Percentiles rank a stretch among this genome's conserved stretches.
phyloP scores from a whole-genome alignment of 2,113 vertebrate species.

The Gobio gobio region DNA sequence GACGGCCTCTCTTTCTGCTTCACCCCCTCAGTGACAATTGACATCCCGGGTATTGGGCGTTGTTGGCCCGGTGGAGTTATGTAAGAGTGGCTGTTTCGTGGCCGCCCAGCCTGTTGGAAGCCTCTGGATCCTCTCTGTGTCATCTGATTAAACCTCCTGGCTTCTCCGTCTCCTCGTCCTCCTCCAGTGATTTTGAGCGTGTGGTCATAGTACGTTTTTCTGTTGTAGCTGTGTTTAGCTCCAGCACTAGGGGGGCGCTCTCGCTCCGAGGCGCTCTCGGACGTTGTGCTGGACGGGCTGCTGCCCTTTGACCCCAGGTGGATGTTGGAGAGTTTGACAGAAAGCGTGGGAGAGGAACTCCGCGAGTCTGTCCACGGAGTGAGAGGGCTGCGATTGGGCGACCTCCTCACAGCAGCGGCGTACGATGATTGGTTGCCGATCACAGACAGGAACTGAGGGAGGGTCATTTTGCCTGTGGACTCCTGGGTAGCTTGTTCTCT shows the following conservation, averaged over 20 bases:
- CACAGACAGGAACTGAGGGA: conserved; percentile 83
- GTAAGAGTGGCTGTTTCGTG: conserved; percentile 67
- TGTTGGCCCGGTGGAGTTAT: conserved; percentile 56
- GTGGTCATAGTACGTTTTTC: conserved; percentile 69
- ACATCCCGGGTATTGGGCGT: conserved; percentile 86
- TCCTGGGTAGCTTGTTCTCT: conserved; percentile 69
- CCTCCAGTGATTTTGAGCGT: conserved; percentile 59
- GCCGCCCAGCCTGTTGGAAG: conserved; percentile 68
- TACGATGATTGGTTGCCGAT: conserved; percentile 85
- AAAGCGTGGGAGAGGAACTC: conserved; percentile 86
- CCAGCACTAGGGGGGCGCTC: conserved; percentile 75
- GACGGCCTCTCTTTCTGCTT: conserved; percentile 64
- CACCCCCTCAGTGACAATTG: conserved; percentile 62
- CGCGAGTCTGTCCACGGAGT: conserved; percentile 80
- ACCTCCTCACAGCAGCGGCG: conserved; percentile 85
- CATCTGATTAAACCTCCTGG: conserved; percentile 57
- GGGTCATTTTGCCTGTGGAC: conserved; percentile 71
- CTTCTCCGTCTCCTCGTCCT: conserved; percentile 41
- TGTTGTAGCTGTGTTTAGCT: conserved; percentile 59
- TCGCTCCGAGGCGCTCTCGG: conserved; percentile 82
- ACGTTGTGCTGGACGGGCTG: conserved; percentile 89
- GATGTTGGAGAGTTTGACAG: conserved; percentile 81
- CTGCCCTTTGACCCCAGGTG: conserved; percentile 93
- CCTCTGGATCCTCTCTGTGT: conserved; percentile 62
- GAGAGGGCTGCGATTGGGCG: conserved; percentile 71